Percentiles rank a stretch among this genome's conserved stretches.
Evolutionary conservation across 2,113 vertebrate genomes (phyloP).

Genomic region (Agapornis roseicollis): DNA sequence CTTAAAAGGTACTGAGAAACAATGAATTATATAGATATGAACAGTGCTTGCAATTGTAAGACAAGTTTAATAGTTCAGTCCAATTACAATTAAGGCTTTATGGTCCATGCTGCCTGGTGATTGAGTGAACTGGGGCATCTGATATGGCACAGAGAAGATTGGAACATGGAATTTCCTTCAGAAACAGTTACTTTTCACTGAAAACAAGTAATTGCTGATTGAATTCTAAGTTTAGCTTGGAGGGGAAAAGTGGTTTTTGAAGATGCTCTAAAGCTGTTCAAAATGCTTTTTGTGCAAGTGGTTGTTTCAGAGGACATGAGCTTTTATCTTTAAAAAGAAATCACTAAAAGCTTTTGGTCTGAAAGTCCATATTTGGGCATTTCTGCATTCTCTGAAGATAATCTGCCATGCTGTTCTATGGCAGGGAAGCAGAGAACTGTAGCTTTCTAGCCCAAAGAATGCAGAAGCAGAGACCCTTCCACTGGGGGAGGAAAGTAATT

Average conservation of each 20-base stretch:
- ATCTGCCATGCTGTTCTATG: background rate
- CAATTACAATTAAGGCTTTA: background rate
- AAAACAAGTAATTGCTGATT: background rate
- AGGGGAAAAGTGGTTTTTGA: background rate
- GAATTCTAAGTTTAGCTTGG: background rate
- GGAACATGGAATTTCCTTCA: background rate
- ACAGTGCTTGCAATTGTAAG: background rate
- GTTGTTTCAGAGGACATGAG: background rate
- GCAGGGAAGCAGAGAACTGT: background rate
- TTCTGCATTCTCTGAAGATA: background rate
- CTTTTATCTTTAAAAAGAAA: background rate
- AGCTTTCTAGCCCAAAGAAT: constrained; percentile 17
- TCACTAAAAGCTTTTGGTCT: background rate
- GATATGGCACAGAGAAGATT: fast-evolving
- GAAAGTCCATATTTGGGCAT: background rate
- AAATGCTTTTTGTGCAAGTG: background rate
- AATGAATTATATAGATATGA: background rate
- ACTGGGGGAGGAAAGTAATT: constrained; percentile 23
- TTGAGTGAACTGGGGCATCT: background rate
- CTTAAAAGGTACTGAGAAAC: background rate
- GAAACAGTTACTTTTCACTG: background rate
- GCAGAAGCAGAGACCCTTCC: constrained; percentile 6
- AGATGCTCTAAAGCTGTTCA: background rate
- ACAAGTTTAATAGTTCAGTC: background rate
- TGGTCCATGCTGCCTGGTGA: background rate